These are phyloP conservation scores for Abrostola tripartita DNA, from an alignment of 2,888 invertebrate species.

Conservation along the genomic window DNA sequence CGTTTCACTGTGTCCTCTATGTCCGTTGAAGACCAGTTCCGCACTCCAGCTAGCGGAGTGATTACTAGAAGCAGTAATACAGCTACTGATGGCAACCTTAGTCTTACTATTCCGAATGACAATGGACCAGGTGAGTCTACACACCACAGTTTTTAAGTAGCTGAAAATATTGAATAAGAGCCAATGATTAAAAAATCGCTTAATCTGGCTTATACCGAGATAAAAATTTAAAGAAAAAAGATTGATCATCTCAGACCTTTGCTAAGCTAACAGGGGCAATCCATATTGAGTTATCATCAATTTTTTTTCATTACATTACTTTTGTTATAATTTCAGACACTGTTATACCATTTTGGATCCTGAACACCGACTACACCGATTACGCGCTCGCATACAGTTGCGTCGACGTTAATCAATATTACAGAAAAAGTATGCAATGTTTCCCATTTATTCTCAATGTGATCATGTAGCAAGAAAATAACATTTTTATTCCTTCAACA, in stretches of 20 bases:
- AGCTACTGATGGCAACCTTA: slow-evolving; percentile 65
- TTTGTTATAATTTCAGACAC: slow-evolving; percentile 58
- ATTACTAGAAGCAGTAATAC: slow-evolving; percentile 55
- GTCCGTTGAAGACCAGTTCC: slow-evolving; percentile 64
- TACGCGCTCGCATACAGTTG: slow-evolving; percentile 90
- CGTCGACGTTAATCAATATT: slow-evolving; percentile 67
- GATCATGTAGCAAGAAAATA: background rate
- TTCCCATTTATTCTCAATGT: background rate
- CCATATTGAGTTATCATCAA: background rate
- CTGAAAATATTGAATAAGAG: too few relatives aligned
- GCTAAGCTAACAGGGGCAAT: too few relatives aligned
- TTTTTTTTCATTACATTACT: background rate
- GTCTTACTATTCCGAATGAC: slow-evolving; percentile 56
- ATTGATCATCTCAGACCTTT: too few relatives aligned
- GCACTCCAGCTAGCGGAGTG: slow-evolving; percentile 52
- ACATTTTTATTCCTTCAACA: slow-evolving; percentile 48
- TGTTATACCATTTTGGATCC: slow-evolving; percentile 68
- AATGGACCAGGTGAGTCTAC: slow-evolving; percentile 58
- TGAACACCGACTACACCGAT: slow-evolving; percentile 87
- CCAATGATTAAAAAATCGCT: too few relatives aligned
- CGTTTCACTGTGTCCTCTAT: slow-evolving; percentile 63
- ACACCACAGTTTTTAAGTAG: too few relatives aligned
- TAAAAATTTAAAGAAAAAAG: too few relatives aligned
- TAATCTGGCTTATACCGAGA: too few relatives aligned
- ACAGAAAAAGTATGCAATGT: slow-evolving; percentile 70